Percentiles rank a stretch among this genome's conserved stretches.
Evolutionary conservation across 2,888 invertebrate species (phyloP).

Genomic region (Hybos culiciformis): DNA sequence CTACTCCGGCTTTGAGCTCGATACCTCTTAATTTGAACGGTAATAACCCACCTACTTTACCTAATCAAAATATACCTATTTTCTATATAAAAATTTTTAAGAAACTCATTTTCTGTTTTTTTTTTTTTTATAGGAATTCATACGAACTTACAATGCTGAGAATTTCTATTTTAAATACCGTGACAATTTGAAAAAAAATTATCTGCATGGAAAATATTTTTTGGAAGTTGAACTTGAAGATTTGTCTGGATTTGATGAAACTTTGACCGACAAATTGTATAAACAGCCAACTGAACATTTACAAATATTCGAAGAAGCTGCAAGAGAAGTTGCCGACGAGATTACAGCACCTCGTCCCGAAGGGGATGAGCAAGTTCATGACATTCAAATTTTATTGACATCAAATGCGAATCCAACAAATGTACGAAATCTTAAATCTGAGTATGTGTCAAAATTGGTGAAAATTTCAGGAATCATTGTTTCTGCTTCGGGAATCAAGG

Average conservation of each 20-base stretch:
- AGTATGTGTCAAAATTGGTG: conserved; percentile 81
- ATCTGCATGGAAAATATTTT: conserved; percentile 77
- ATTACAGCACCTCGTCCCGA: conserved; percentile 84
- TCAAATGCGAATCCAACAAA: conserved; percentile 72
- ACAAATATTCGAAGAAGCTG: conserved; percentile 91
- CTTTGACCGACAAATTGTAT: conserved; percentile 76
- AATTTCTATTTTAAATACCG: conserved; percentile 95
- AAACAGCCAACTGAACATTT: conserved; percentile 89
- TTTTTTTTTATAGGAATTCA: no score
- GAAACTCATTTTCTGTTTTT: no score
- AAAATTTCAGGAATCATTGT: conserved; percentile 94
- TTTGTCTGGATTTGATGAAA: conserved; percentile 85
- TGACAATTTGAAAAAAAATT: conserved; percentile 85
- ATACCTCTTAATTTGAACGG: no score
- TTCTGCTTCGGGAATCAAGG: conserved; percentile 82
- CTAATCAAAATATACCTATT: no score
- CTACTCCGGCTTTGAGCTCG: no score
- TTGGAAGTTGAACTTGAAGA: conserved; percentile 90
- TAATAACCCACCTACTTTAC: no score
- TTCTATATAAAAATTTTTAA: no score
- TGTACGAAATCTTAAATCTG: conserved; percentile 80
- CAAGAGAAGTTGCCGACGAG: conserved; percentile 93
- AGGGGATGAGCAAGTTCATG: conserved; percentile 78
- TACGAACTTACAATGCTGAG: conserved; percentile 88
- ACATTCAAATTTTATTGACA: conserved; percentile 79